Evolutionary conservation across 2,888 invertebrate species (phyloP).

Genomic region (Schrankia costaestrigalis): DNA sequence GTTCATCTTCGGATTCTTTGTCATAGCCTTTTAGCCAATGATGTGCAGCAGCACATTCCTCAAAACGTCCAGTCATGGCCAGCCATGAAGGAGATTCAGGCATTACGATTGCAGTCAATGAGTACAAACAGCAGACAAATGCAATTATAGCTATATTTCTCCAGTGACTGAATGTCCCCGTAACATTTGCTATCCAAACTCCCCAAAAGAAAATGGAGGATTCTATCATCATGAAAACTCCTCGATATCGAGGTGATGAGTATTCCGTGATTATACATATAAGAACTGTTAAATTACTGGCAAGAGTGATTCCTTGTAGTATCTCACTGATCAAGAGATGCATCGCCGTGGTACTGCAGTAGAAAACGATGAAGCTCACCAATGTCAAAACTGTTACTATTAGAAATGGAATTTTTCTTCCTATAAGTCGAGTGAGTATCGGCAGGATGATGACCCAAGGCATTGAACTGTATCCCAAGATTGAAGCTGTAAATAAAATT

Average conservation of each 20-base stretch:
- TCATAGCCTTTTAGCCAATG: slow-evolving; percentile 40
- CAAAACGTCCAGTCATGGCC: slow-evolving; percentile 35
- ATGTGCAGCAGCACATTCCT: slow-evolving; percentile 33
- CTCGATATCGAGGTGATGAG: slow-evolving; percentile 45
- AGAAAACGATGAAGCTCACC: slow-evolving; percentile 41
- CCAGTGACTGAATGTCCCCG: slow-evolving; percentile 50
- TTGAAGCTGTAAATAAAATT: slow-evolving; percentile 31
- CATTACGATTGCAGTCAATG: slow-evolving; percentile 27
- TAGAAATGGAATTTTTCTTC: slow-evolving; percentile 34
- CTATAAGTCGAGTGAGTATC: slow-evolving; percentile 26
- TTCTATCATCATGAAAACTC: slow-evolving; percentile 48
- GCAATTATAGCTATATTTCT: slow-evolving; percentile 42
- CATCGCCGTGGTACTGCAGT: slow-evolving; percentile 38
- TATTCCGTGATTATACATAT: slow-evolving; percentile 48
- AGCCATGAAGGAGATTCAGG: slow-evolving; percentile 50
- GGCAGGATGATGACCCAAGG: slow-evolving; percentile 36
- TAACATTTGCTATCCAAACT: slow-evolving; percentile 50
- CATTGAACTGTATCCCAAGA: slow-evolving; percentile 29
- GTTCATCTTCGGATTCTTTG: slow-evolving; percentile 35
- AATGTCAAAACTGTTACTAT: slow-evolving; percentile 29
- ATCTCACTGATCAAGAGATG: slow-evolving; percentile 44
- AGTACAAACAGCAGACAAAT: slow-evolving; percentile 30
- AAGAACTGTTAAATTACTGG: slow-evolving; percentile 42
- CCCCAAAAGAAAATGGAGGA: slow-evolving; percentile 51
- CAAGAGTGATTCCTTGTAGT: slow-evolving; percentile 41